phyloP scores from a whole-genome alignment of 1,140 invertebrate species.

The Tetramorium alpestre region DNA sequence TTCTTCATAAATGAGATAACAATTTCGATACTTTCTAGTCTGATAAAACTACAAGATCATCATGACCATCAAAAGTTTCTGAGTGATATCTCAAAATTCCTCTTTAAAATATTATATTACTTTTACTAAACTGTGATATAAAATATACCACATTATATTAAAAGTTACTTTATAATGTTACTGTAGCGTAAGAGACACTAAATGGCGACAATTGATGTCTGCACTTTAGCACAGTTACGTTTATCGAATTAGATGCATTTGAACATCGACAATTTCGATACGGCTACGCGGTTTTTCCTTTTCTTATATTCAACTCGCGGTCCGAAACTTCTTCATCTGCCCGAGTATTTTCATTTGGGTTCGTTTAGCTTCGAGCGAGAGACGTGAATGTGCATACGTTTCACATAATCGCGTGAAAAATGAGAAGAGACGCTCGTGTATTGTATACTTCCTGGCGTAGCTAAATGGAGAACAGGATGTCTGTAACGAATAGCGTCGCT shows the following conservation, averaged over 20 bases:
- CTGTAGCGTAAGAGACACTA: background rate
- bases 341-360: background rate
- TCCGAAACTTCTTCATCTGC: background rate
- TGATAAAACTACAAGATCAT: background rate
- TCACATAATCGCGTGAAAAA: conserved; percentile 33
- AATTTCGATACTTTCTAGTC: background rate
- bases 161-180: background rate
- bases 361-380: background rate
- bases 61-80: background rate
- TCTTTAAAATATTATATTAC: background rate
- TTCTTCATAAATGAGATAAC: background rate
- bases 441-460: conserved; percentile 5
- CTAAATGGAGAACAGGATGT: conserved; percentile 36
- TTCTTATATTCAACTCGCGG: background rate
- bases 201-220: conserved; percentile 12
- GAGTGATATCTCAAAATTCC: background rate
- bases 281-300: background rate
- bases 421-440: conserved; percentile 8
- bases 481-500: background rate
- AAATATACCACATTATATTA: background rate
- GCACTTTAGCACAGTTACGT: conserved; percentile 22
- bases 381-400: background rate
- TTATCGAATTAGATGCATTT: conserved; percentile 41
- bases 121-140: background rate
- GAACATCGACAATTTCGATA: background rate